Evolutionary conservation across 2,113 vertebrate species (phyloP), one percentile per base, ranked within the genome.

Genomic region (Calidris pygmaea): DNA sequence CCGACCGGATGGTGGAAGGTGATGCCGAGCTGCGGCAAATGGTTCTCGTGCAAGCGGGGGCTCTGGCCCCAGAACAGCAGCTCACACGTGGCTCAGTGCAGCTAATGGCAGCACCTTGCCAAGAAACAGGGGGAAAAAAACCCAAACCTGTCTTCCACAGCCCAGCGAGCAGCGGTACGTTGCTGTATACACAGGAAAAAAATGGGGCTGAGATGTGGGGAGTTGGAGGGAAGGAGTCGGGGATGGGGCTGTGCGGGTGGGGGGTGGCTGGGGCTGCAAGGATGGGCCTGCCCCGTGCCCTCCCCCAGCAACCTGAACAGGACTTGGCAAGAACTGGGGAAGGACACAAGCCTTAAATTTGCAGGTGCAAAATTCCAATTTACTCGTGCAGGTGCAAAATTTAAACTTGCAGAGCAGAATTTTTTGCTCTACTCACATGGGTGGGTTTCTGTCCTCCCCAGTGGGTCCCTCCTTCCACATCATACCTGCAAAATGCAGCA

Each of bases 91-190:
- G 35, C 71, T 71, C n/a, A 4, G 27, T 7, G 41, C 45, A 59
- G 48, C 45, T 60, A 34, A 10, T 6, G n/a, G n/a, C 37, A 39
- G 21, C 10, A 14, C 13, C 48, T 27, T 27, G 14, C 68, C 73
- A 23, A 37, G 58, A 35, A 85, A 76, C 17, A 3, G 3, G 4
- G 41, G 34, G 0, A 10, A 5, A 45, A 52, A 18, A 2, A 47
- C 0, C 3, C 11, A 68, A 16, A 23, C 12, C 37, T n/a, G 58
- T 41, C 24, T 32, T 62, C 41, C 55, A n/a, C 27, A 65, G 68
- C 18, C 8, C 56, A 43, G 17, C 0, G 0, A 90, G 50, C 27
- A 41, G 29, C 4, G 26, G 5, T 6, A 4, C 18, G 41, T 9
- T 68, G 47, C 59, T 47, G 37, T 12, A 29, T 13, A 14, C 21